phyloP scores from a whole-genome alignment of 2,113 vertebrate species.

The Hoplias malabaricus region DNA sequence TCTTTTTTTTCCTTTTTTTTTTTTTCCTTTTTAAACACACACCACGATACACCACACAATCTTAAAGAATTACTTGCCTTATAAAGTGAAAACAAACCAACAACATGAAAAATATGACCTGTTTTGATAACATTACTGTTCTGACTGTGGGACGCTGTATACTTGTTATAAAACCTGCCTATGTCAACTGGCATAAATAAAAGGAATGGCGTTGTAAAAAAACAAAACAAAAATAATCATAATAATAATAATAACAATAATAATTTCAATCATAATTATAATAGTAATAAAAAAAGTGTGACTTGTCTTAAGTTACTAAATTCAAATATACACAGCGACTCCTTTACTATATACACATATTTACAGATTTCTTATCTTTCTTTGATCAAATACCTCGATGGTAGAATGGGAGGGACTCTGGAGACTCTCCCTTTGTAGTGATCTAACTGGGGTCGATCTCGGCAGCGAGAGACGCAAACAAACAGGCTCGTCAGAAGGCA shows the following conservation, averaged over 20 bases:
- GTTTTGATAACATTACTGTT: slow-evolving; percentile 73
- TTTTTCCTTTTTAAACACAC: slow-evolving; percentile 60
- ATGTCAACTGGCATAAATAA: slow-evolving; percentile 82
- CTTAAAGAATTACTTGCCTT: slow-evolving; percentile 65
- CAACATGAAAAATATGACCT: slow-evolving; percentile 66
- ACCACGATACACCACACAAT: slow-evolving; percentile 79
- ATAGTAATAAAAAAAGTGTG: slow-evolving; percentile 77
- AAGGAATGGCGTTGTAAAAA: slow-evolving; percentile 86
- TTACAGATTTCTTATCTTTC: slow-evolving; percentile 77
- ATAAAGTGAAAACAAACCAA: slow-evolving; percentile 65
- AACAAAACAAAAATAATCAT: slow-evolving; percentile 62
- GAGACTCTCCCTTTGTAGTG: slow-evolving; percentile 67
- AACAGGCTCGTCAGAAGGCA: slow-evolving; percentile 88
- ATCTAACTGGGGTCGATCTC: slow-evolving; percentile 69
- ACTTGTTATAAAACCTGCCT: slow-evolving; percentile 78
- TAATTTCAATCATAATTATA: slow-evolving; percentile 62
- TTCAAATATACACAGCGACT: slow-evolving; percentile 99
- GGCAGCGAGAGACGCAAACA: slow-evolving; percentile 74
- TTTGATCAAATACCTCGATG: slow-evolving; percentile 80
- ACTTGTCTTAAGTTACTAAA: slow-evolving; percentile 94
- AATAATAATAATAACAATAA: slow-evolving; percentile 64
- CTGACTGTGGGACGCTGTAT: slow-evolving; percentile 71
- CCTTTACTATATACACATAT: slow-evolving; percentile 98
- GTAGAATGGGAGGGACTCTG: slow-evolving; percentile 68
- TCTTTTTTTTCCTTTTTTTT: slow-evolving; percentile 20